phyloP scores from a whole-genome alignment of 2,888 invertebrate genomes.

The Lochmaea capreae region DNA sequence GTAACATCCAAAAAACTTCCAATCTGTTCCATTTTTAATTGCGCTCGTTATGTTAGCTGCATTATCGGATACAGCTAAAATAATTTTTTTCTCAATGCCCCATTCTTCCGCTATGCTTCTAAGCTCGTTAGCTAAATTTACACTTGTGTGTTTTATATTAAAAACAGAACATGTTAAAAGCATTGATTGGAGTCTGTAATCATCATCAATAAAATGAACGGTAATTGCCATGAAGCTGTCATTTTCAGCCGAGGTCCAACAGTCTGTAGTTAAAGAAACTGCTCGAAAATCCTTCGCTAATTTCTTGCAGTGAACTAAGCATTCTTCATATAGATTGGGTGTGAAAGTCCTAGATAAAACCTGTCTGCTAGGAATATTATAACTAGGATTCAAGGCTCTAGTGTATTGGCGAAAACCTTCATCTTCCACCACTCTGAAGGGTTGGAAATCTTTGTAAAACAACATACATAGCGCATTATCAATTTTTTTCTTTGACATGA shows the following conservation, averaged over 20 bases:
- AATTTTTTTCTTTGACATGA: too few species aligned
- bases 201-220: neutral
- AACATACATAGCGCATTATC: too few species aligned
- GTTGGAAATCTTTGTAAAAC: neutral
- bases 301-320: neutral
- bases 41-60: constrained; percentile 1
- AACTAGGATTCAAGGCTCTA: neutral
- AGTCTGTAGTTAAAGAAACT: neutral
- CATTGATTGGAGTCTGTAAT: too few species aligned
- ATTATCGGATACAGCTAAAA: neutral
- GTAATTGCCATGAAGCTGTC: neutral
- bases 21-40: constrained; percentile 19
- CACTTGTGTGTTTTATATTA: neutral
- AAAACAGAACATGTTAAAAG: neutral
- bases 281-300: neutral
- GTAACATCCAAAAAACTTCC: neutral
- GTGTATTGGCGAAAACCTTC: neutral
- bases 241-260: neutral
- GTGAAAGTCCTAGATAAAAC: neutral
- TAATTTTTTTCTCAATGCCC: neutral
- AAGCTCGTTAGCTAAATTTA: neutral
- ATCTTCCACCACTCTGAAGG: neutral
- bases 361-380: neutral
- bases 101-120: neutral
- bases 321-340: neutral